Conservation (phyloP, 2,797 vertebrate genomes). For the Typhlichthys eigenmanni region DNA sequence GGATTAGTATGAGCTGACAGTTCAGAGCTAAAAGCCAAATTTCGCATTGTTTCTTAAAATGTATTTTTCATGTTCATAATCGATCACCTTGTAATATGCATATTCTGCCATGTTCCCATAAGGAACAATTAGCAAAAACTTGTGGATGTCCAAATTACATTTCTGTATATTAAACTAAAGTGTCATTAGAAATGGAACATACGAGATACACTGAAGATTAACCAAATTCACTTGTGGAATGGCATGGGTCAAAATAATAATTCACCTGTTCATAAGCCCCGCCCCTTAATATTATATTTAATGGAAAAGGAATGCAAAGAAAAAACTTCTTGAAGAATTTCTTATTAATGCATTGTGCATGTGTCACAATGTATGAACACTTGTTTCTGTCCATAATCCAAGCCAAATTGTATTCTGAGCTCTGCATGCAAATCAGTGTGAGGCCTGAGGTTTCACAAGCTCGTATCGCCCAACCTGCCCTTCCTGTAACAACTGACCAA, state of each 20-base stretch:
- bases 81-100: conserved; percentile 33
- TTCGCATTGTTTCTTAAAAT: conserved; percentile 26
- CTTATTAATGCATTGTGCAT: conserved; percentile 37
- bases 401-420: conserved; percentile 25
- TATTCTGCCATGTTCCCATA: conserved; percentile 47
- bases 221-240: conserved; percentile 48
- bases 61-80: neutral
- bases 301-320: conserved; percentile 66
- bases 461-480: conserved; percentile 95
- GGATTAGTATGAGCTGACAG: conserved; percentile 43
- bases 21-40: conserved; percentile 17
- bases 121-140: conserved; percentile 28
- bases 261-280: conserved; percentile 22
- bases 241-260: conserved; percentile 36
- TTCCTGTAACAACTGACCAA: conserved; percentile 92
- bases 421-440: conserved; percentile 68
- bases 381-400: conserved; percentile 46
- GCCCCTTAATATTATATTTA: conserved; percentile 29
- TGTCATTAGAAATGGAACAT: conserved; percentile 39
- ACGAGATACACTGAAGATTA: conserved; percentile 38
- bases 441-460: conserved; percentile 91
- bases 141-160: conserved; percentile 27
- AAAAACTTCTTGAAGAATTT: conserved; percentile 48
- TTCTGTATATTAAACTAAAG: conserved; percentile 22
- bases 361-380: conserved; percentile 38